A percentile compares a stretch with the other conserved stretches of the same genome.
Evolutionary conservation across 2,888 invertebrate genomes (phyloP).

Genomic region (Caenorhabditis sp.): DNA sequence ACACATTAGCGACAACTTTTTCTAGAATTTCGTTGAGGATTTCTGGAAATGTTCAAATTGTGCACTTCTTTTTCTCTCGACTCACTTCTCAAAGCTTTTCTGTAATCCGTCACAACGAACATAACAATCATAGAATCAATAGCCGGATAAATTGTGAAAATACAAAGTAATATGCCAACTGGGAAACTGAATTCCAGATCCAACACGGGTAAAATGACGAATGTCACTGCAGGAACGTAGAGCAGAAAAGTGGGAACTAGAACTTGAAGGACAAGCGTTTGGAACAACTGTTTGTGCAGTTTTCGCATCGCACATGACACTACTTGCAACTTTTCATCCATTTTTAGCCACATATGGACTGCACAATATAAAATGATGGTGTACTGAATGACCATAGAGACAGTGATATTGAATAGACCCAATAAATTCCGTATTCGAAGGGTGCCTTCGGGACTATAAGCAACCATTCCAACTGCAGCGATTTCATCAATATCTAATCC

Average conservation of each 20-base stretch:
- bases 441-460: background rate
- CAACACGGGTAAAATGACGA: background rate
- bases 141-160: constrained; percentile 1
- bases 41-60: too few relatives aligned
- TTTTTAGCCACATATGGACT: background rate
- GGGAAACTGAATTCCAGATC: background rate
- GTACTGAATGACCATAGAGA: constrained; percentile 19
- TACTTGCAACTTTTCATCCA: constrained; percentile 15
- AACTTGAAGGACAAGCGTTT: constrained; percentile 6
- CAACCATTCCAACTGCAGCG: constrained; percentile 3
- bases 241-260: background rate
- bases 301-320: background rate
- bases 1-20: too few relatives aligned
- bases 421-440: constrained; percentile 13
- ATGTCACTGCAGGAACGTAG: background rate
- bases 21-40: too few relatives aligned
- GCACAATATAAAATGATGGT: constrained; percentile 25
- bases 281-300: constrained; percentile 15
- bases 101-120: constrained; percentile 9
- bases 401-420: constrained; percentile 3
- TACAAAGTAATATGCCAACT: background rate
- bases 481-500: constrained; percentile 2
- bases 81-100: background rate
- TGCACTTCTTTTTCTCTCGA: background rate
- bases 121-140: constrained; percentile 14